Percentiles rank a stretch among this genome's conserved stretches.
Evolutionary conservation across 2,888 invertebrate species (phyloP).

Genomic region (Colostygia pectinataria): DNA sequence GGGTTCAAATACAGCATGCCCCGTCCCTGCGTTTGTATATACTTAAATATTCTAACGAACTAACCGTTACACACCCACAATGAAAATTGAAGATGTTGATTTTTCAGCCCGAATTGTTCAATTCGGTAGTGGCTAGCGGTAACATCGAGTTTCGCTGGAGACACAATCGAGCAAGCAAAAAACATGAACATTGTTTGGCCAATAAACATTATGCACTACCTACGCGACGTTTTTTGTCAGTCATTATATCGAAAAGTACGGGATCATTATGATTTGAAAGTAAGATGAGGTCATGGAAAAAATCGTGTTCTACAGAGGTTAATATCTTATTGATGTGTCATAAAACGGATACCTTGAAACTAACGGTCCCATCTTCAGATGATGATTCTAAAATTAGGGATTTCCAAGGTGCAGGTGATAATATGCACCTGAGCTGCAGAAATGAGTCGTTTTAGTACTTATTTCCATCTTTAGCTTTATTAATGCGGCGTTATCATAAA

Average conservation of each 20-base stretch:
- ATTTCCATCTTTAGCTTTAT: conserved; percentile 9
- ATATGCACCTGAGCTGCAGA: conserved; percentile 7
- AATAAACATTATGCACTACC: conserved; percentile 18
- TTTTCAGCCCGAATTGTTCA: conserved; percentile 36
- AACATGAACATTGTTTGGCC: conserved; percentile 22
- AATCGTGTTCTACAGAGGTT: conserved; percentile 3
- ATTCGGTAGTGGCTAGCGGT: conserved; percentile 33
- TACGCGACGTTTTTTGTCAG: conserved; percentile 22
- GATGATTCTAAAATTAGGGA: background rate
- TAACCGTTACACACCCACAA: conserved; percentile 38
- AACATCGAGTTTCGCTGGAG: conserved; percentile 18
- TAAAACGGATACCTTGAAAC: conserved; percentile 1
- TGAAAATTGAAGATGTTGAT: conserved; percentile 28
- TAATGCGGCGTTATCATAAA: conserved; percentile 17
- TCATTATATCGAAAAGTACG: conserved; percentile 21
- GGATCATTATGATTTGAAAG: conserved; percentile 22
- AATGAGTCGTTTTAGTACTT: conserved; percentile 1
- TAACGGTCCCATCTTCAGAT: conserved; percentile 5
- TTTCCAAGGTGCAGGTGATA: conserved; percentile 1
- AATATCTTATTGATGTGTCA: conserved; percentile 13
- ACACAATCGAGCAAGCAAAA: conserved; percentile 23
- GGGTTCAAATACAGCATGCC: background rate
- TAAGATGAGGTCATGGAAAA: conserved; percentile 23
- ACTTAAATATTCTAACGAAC: conserved; percentile 12
- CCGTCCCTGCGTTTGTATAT: conserved; percentile 20